A percentile compares a stretch with the other conserved stretches of the same genome.
These are phyloP conservation scores for Labeo rohita DNA, from an alignment of 2,113 vertebrate genomes.

Conservation along the genomic window DNA sequence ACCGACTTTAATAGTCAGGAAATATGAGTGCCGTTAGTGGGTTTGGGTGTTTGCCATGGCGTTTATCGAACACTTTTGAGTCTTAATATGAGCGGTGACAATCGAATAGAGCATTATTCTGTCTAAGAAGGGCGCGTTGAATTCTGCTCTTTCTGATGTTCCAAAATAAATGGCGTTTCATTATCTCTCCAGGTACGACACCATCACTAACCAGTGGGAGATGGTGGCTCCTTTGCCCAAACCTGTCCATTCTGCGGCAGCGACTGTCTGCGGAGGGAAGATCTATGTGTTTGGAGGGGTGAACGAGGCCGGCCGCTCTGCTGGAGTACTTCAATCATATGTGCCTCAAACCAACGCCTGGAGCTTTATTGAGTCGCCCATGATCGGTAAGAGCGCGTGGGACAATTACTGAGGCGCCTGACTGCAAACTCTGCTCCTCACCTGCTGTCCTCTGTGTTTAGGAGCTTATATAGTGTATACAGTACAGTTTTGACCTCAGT, in stretches of 20 bases:
- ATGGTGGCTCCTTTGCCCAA: constrained; percentile 92
- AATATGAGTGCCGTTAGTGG: neutral
- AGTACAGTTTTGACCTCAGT: no score
- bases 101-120: neutral
- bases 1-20: neutral
- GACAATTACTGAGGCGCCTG: neutral
- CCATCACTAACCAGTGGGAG: constrained; percentile 98
- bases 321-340: constrained; percentile 93
- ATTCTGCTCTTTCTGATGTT: neutral
- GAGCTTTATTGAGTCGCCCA: constrained; percentile 98
- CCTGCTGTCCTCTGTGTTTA: neutral
- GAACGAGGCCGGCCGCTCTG: constrained; percentile 92
- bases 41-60: neutral
- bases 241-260: constrained; percentile 92
- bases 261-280: constrained; percentile 94
- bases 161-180: neutral
- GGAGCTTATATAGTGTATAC: neutral
- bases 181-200: constrained; percentile 86
- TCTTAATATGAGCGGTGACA: neutral
- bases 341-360: constrained; percentile 91
- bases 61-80: neutral
- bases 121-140: neutral
- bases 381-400: constrained; percentile 87
- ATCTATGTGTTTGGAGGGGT: constrained; percentile 96
- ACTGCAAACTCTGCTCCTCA: neutral